Evolutionary conservation across 2,888 invertebrate genomes (phyloP), one percentile per base, ranked within the genome.

Genomic region (Macrophya alboannulata): DNA sequence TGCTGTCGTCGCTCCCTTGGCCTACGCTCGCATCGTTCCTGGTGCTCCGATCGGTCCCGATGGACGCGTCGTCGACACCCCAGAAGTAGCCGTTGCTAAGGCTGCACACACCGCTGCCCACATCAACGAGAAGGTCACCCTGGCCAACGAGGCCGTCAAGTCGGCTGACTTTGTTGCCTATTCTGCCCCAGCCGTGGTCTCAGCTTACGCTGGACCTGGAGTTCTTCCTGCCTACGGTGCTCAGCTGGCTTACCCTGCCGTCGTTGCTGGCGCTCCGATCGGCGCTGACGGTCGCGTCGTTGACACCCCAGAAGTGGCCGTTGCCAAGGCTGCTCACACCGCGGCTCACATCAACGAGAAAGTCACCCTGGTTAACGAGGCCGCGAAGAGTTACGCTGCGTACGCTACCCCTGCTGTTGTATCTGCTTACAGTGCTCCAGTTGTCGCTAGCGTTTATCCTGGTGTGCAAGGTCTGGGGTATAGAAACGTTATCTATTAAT

Each of bases 261-360:
- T 51, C 40, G 77, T 62, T 31, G 55, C 85, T 2, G 85, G 74
- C 31, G 85, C 85, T 45, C 77, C 85, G n/a, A 72, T 85, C 77
- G 85, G 85, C 17, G 65, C 81, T 10, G 86, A 76, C 55, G 85
- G 82, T 43, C 85, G 84, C 86, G 82, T 84, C 82, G 86, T 72
- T 76, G 89, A 89, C 86, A 89, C 88, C 76, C 89, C 89, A 17
- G 89, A 89, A 68, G 87, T 89, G 15, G 87, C 87, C 40, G 84
- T 86, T 48, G 88, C 88, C 45, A 89, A 88, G 77, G 88, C 85
- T 10, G 84, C 86, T 51, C 87, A 88, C 84, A 55, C 85, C 21
- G 79, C 68, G 17, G 85, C 79, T 21, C 85, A 85, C 68, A 62
- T 85, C 65, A 85, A 79, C 79, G 85, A 77, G 48, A 85, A 65